Percentiles rank a stretch among this genome's conserved stretches.
phyloP scores from a whole-genome alignment of 2,797 vertebrate genomes.

The Acridotheres tristis region DNA sequence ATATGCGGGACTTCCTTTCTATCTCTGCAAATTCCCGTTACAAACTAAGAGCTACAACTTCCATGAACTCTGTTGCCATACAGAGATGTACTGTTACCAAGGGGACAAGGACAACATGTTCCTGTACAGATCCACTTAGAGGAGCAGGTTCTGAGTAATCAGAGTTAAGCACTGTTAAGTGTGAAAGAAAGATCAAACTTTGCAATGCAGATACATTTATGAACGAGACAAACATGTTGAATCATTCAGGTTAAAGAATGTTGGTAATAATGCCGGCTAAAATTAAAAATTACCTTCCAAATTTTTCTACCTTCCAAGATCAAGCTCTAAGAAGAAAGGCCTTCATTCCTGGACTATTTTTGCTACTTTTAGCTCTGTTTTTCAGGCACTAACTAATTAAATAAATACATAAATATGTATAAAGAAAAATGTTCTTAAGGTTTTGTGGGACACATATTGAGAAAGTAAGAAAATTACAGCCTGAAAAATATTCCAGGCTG shows the following conservation, averaged over 20 bases:
- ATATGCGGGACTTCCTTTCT: neutral
- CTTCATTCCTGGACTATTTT: neutral
- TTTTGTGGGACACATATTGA: neutral
- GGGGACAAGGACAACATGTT: conserved; percentile 46
- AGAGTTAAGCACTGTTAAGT: conserved; percentile 22
- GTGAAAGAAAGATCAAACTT: conserved; percentile 19
- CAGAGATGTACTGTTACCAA: conserved; percentile 38
- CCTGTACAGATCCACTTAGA: conserved; percentile 21
- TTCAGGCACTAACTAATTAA: neutral
- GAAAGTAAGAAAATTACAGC: too few species aligned
- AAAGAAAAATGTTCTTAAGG: neutral
- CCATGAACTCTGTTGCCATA: conserved; percentile 13
- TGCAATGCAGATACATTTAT: neutral
- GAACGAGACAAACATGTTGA: neutral
- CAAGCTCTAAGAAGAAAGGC: neutral
- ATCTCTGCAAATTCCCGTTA: neutral
- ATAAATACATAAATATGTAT: neutral
- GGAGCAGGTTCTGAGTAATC: conserved; percentile 35
- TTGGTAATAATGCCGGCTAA: neutral
- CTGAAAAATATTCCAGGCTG: too few species aligned
- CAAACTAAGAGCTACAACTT: neutral
- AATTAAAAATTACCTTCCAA: neutral
- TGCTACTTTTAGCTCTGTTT: neutral
- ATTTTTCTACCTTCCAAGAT: neutral
- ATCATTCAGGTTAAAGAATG: neutral